phyloP scores from a whole-genome alignment of 2,113 vertebrate genomes.

The Plecotus auritus region DNA sequence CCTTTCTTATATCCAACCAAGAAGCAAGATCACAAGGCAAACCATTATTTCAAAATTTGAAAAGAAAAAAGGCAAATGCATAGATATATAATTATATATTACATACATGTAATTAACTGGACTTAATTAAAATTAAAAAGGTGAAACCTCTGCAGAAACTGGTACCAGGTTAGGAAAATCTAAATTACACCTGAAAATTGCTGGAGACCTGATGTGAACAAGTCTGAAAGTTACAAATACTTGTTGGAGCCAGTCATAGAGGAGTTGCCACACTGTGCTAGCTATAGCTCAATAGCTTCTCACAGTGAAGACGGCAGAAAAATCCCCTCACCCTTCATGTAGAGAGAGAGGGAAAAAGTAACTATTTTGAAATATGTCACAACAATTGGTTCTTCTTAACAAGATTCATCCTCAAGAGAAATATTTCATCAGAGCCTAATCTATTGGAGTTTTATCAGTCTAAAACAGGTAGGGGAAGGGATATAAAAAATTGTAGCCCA shows the following conservation, averaged over 20 bases:
- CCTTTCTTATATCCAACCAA: background rate
- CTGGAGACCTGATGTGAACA: background rate
- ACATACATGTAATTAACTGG: too few species aligned
- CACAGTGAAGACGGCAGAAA: background rate
- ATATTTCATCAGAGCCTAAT: background rate
- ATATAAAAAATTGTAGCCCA: background rate
- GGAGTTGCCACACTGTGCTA: background rate
- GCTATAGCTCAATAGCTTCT: background rate
- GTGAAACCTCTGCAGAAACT: background rate
- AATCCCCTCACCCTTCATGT: background rate
- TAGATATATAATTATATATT: background rate
- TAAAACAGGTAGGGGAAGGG: background rate
- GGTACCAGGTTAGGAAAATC: background rate
- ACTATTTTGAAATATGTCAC: too few species aligned
- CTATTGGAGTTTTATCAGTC: background rate
- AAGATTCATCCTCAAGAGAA: background rate
- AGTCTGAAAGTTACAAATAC: background rate
- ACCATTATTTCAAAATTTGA: background rate
- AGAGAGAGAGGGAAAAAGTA: too few species aligned
- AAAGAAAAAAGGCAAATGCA: background rate
- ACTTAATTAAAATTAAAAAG: background rate
- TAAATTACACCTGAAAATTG: background rate
- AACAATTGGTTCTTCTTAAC: background rate
- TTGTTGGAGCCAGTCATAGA: background rate
- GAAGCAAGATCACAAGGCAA: background rate